phyloP scores from a whole-genome alignment of 2,113 vertebrate species.

The Lophochroa leadbeateri region DNA sequence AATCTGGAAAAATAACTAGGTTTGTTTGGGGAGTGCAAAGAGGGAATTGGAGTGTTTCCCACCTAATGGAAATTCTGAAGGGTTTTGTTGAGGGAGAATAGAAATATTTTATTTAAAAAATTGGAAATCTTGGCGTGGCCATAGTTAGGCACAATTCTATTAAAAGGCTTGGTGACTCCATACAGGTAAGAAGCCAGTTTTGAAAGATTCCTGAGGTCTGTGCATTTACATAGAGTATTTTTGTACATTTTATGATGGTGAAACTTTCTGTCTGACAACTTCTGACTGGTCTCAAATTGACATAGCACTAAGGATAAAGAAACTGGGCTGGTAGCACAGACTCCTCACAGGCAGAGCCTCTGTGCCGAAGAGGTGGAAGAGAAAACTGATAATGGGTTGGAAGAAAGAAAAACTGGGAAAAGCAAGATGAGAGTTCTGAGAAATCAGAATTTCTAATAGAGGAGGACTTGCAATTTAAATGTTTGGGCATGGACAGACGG shows the following conservation, averaged over 20 bases:
- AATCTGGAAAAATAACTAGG: background rate
- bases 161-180: background rate
- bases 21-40: background rate
- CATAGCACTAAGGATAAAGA: background rate
- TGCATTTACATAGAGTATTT: background rate
- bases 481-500: background rate
- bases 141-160: background rate
- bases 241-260: background rate
- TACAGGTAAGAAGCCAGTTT: background rate
- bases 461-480: background rate
- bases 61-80: background rate
- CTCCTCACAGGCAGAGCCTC: fast-evolving
- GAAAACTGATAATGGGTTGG: background rate
- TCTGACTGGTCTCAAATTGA: background rate
- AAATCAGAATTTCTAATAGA: background rate
- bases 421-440: background rate
- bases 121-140: background rate
- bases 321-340: background rate
- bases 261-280: background rate
- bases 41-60: background rate
- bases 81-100: background rate
- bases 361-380: background rate
- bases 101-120: background rate
- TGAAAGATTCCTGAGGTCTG: background rate
- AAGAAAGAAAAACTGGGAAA: background rate